phyloP scores from a whole-genome alignment of 2,113 vertebrate species.

The Herpailurus yagouaroundi region DNA sequence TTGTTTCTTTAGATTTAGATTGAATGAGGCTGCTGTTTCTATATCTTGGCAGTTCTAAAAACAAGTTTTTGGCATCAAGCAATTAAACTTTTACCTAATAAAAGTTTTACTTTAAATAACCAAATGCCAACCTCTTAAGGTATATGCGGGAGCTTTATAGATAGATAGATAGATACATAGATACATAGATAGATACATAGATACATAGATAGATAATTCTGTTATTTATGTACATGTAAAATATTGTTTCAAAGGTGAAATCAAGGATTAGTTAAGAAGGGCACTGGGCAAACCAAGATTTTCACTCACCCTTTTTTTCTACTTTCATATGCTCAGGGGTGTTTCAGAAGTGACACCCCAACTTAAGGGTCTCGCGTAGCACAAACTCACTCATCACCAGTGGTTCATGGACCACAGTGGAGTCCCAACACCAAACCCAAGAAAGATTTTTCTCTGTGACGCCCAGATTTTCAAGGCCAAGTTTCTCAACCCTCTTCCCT shows the following conservation, averaged over 20 bases:
- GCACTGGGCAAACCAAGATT: neutral
- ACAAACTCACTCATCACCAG: neutral
- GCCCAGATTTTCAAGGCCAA: neutral
- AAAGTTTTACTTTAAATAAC: neutral
- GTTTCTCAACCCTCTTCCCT: neutral
- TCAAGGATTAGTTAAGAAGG: neutral
- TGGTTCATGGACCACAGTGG: neutral
- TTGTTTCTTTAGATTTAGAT: conserved; percentile 24
- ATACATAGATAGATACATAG: no score
- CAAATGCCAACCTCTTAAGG: neutral
- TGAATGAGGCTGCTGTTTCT: neutral
- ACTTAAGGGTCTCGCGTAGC: neutral
- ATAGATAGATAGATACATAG: no score
- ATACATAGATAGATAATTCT: no score
- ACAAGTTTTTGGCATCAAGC: neutral
- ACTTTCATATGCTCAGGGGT: neutral
- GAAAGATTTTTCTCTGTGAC: neutral
- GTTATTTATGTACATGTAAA: neutral
- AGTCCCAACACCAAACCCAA: neutral
- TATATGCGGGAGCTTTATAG: no score
- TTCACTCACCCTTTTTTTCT: neutral
- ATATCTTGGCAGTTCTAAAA: neutral
- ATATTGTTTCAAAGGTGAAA: neutral
- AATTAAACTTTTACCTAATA: neutral
- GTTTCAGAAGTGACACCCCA: neutral